Evolutionary conservation across 2,888 invertebrate genomes (phyloP), one percentile per base, ranked within the genome.

Genomic region (Synanthedon myopaeformis): DNA sequence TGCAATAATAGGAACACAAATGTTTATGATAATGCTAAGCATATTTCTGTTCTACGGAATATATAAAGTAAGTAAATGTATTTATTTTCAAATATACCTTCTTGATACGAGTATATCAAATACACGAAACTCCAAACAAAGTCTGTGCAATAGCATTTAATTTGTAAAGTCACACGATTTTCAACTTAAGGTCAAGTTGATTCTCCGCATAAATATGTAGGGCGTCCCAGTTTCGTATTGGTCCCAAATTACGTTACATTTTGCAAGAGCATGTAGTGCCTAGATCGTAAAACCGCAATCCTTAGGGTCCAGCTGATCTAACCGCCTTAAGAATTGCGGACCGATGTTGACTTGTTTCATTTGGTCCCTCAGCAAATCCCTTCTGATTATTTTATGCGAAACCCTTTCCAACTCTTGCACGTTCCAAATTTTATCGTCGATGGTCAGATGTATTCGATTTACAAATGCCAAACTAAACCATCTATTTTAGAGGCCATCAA

Each of bases 1-100:
- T 66, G 92, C 93, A 66, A 93, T 93, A 66, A 93, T 93, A 77
- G 93, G 92, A 71, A 93, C 93, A 51, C 93, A 93, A 80, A 90
- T 93, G 84, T 93, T 93, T 68, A 93, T 93, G 92, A 91, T 93
- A 60, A 82, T 92, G 56, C 85, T 93, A 55, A 93, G 93, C 74
- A 89, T 92, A 79, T 89, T 92, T 65, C 82, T 93, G 56, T 89
- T 93, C 67, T 90, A 92, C 75, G 93, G 93, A 60, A 92, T 93
- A 74, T 90, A 92, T 84, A 92, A 92, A 91, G 93, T 93, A 79
- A 92, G 91, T 86, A 65, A 51, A 52, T 57, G 5, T 35, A 35
- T 35, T 35, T 35, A 10, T 35, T 35, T 35, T 35, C 23, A 23
- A 23, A 23, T 23, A 1, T 8, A 35, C 10, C 3, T 35, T 35